These are phyloP conservation scores for cattle (Bos taurus) DNA, from an alignment of 2,113 vertebrate species.

Conservation along the genomic window DNA sequence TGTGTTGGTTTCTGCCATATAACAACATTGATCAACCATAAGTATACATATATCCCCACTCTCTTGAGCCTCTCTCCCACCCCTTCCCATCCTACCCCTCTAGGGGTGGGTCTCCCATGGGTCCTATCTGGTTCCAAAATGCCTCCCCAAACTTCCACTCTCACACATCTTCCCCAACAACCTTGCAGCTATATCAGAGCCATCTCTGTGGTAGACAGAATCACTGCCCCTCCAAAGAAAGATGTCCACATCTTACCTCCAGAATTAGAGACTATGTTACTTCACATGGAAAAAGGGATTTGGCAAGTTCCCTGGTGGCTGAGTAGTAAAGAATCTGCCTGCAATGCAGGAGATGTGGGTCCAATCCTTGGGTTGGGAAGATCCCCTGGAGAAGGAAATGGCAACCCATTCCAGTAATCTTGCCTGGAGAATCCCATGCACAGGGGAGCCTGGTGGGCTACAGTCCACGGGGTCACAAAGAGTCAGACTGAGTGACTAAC, in stretches of 20 bases:
- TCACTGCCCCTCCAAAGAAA: not conserved
- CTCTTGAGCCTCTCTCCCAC: not conserved
- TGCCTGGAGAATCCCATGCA: not conserved
- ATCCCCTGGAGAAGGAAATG: not conserved
- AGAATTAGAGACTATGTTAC: not conserved
- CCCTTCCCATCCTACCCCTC: not conserved
- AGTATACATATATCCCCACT: not conserved
- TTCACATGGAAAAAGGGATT: not conserved
- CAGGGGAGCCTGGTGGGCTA: not conserved
- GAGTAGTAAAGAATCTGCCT: not conserved
- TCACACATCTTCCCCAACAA: not conserved
- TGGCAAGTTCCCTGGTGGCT: not conserved
- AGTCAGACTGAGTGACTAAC: not conserved
- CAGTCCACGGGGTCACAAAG: not conserved
- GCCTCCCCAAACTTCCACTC: not conserved
- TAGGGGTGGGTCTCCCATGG: not conserved
- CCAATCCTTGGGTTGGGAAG: not conserved
- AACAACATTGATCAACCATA: not conserved
- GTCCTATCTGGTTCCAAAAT: not conserved
- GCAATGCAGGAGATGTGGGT: not conserved
- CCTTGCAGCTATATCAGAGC: not conserved
- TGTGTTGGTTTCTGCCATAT: not conserved
- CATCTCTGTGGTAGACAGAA: not conserved
- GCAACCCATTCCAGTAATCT: not conserved
- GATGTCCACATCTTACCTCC: not conserved